These are phyloP conservation scores for Drosophila triauraria DNA, from an alignment of 1,140 invertebrate genomes.

Conservation along the genomic window DNA sequence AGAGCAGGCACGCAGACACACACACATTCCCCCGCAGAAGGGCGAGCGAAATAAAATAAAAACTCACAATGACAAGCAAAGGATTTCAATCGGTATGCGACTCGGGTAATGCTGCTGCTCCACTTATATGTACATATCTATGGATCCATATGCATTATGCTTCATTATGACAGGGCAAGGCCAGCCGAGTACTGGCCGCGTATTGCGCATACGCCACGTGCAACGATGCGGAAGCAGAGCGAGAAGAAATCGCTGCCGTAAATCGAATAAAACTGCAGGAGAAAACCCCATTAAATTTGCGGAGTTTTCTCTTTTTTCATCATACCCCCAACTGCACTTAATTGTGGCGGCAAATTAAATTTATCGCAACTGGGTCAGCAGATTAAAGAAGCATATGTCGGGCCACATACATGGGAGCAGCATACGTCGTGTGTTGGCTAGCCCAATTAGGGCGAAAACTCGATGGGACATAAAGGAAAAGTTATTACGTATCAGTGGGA, in stretches of 20 bases:
- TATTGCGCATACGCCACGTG: slow-evolving; percentile 30
- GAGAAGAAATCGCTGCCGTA: slow-evolving; percentile 16
- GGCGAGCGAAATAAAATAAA: slow-evolving; percentile 47
- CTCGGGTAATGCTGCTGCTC: slow-evolving; percentile 26
- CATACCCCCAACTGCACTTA: slow-evolving; percentile 27
- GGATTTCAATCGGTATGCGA: slow-evolving; percentile 53
- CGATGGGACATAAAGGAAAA: slow-evolving; percentile 11
- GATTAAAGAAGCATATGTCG: slow-evolving; percentile 49
- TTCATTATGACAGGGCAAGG: slow-evolving; percentile 50
- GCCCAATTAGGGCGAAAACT: slow-evolving; percentile 34
- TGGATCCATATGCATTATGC: slow-evolving; percentile 53
- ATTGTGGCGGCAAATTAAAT: slow-evolving; percentile 36
- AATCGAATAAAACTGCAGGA: slow-evolving; percentile 37
- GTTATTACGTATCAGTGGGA: slow-evolving; percentile 20
- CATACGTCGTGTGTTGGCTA: slow-evolving; percentile 35
- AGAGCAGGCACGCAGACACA: background rate
- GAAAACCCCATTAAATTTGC: slow-evolving; percentile 20
- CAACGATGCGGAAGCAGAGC: slow-evolving; percentile 22
- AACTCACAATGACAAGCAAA: slow-evolving; percentile 58
- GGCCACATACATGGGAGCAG: slow-evolving; percentile 1
- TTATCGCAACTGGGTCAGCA: slow-evolving; percentile 37
- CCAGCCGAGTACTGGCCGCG: slow-evolving; percentile 6
- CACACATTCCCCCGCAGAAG: slow-evolving; percentile 18
- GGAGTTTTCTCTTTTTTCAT: slow-evolving; percentile 1
- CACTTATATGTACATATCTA: slow-evolving; percentile 29